Base-by-base conservation (phyloP, 1,140 invertebrate genomes). In the Danaus plexippus region DNA sequence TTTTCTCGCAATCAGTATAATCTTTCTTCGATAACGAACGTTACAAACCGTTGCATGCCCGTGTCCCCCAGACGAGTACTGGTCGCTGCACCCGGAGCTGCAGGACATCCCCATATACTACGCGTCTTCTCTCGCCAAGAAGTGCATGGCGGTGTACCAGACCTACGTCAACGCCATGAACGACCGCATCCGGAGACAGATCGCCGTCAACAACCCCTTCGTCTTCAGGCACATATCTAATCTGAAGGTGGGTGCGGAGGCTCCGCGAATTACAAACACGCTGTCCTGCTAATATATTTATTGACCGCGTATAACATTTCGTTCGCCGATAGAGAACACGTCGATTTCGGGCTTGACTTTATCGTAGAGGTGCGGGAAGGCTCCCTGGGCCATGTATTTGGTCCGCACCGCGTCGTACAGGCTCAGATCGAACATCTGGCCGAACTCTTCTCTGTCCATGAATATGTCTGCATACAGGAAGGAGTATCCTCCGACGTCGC, bases 151-250 rank as follows among this genome's bases (percentile, higher is more conserved):
- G 57, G 98, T 99, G 0, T 99, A 99, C 88, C 98, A 99, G 85
- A 99, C 98, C 0, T 99, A 99, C 79, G 94, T 99, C 0, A 98
- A 99, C 88, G 97, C 98, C 0, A 99, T 99, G 98, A 99, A 99
- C 81, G 97, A 99, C 66, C 94, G 94, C 75, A 99, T 99, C 66
- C 90, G 94, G 12, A 85, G 96, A 8, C 98, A 99, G 88, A 99
- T 99, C 70, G 95, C 97, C 0, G 94, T 99, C 41, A 98, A 98
- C 78, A 99, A 99, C 89, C 98, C 98, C 1, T 99, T 99, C 88
- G 96, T 99, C 2, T 99, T 99, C 85, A 96, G 98, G 71, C 98
- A 99, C 75, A 99, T 99, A 65, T 98, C 96, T 7, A 99, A 99
- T 88, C 87, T 99, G 0, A 99, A 99, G 90, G 94, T 95, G 81